Conservation (phyloP, 2,888 invertebrate species). For the Nemotelus nigrinus region DNA sequence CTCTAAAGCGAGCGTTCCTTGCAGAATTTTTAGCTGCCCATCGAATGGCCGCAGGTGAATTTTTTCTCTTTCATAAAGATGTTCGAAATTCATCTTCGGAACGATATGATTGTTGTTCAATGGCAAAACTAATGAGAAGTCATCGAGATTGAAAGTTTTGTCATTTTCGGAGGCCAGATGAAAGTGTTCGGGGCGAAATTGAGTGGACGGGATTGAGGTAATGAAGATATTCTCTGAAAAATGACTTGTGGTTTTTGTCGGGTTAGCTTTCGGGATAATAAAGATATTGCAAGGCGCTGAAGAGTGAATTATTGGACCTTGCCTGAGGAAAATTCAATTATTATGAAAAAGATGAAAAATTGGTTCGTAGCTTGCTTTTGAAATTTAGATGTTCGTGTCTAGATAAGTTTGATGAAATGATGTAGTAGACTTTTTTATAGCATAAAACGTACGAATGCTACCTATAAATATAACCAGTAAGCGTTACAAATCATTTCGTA, state of each 20-base stretch:
- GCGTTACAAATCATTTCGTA: too few relatives aligned
- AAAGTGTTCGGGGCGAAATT: neutral
- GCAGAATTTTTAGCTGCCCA: too few relatives aligned
- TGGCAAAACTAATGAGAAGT: constrained; percentile 35
- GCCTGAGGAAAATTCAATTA: constrained; percentile 26
- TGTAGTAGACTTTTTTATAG: too few relatives aligned
- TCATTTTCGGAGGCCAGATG: neutral
- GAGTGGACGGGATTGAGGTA: neutral
- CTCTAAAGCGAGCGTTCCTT: too few relatives aligned
- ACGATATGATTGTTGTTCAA: constrained; percentile 43
- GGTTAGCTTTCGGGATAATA: neutral
- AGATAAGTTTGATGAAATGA: too few relatives aligned
- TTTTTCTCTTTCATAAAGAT: neutral
- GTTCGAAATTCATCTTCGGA: constrained; percentile 27
- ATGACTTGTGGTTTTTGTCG: neutral
- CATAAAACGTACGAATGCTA: too few relatives aligned
- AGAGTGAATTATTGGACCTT: constrained; percentile 13
- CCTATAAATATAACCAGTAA: too few relatives aligned
- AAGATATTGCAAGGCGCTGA: neutral
- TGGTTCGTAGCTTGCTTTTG: neutral
- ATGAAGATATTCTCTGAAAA: constrained; percentile 29
- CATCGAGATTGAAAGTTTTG: neutral
- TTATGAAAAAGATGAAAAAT: neutral
- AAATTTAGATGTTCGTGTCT: too few relatives aligned
- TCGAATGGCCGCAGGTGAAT: constrained; percentile 31